Conservation (phyloP, 2,888 invertebrate species). For the Cepaea hortensis region DNA sequence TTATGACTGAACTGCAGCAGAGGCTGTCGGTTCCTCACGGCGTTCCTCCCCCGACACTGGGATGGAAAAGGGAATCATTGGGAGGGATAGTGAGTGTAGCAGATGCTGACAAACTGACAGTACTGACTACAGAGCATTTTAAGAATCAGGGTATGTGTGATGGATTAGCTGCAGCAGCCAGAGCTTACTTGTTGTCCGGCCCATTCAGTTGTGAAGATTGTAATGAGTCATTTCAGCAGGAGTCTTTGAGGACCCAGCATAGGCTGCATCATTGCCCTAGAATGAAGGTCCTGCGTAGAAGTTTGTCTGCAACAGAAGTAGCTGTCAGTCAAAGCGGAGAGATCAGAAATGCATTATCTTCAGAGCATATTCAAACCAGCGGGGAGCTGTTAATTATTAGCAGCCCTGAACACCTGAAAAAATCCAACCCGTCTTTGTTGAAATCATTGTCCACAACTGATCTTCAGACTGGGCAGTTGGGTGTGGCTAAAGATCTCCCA, state of each 20-base stretch:
- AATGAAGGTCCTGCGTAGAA: constrained; percentile 31
- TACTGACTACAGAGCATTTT: constrained; percentile 45
- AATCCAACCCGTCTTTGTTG: constrained; percentile 39
- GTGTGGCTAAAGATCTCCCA: constrained; percentile 47
- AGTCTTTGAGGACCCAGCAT: constrained; percentile 88
- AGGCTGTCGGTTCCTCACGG: constrained; percentile 32
- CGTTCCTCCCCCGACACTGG: neutral
- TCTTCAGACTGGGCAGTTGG: constrained; percentile 35
- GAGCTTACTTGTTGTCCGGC: constrained; percentile 22
- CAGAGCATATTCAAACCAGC: neutral
- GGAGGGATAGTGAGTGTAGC: neutral
- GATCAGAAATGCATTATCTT: neutral
- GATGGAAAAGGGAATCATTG: constrained; percentile 22
- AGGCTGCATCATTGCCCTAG: constrained; percentile 84
- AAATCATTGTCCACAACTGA: constrained; percentile 52
- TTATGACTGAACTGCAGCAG: constrained; percentile 43
- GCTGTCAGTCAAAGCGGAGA: neutral
- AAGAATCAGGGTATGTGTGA: constrained; percentile 41
- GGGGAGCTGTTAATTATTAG: constrained; percentile 83
- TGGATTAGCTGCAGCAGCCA: constrained; percentile 41
- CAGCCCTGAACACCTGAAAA: constrained; percentile 84
- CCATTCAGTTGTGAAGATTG: constrained; percentile 81
- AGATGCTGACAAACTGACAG: constrained; percentile 24
- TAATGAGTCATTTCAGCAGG: constrained; percentile 86
- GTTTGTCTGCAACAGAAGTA: constrained; percentile 33